Percentiles rank a stretch among this genome's conserved stretches.
These are phyloP conservation scores for Stenchaetothrips biformis DNA, from an alignment of 2,888 invertebrate genomes.

Conservation along the genomic window DNA sequence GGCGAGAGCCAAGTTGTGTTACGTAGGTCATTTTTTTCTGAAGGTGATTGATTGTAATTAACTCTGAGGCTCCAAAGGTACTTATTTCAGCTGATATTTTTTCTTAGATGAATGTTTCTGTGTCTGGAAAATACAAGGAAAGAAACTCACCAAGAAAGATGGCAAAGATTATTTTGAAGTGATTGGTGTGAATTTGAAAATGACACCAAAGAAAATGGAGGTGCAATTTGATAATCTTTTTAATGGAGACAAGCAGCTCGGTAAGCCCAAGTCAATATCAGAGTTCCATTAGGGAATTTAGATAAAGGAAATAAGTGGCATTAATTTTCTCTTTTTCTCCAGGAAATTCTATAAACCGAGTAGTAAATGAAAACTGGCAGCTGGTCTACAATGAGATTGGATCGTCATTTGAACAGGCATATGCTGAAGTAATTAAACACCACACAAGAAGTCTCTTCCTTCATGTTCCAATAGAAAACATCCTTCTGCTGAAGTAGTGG, in stretches of 20 bases:
- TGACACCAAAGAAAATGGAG: conserved; percentile 1
- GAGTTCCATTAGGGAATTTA: no score
- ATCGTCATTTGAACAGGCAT: not conserved
- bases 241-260: not conserved
- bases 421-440: not conserved
- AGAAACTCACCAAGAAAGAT: not conserved
- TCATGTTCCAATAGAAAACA: not conserved
- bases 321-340: not conserved
- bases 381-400: not conserved
- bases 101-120: not conserved
- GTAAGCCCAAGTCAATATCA: not conserved
- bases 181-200: not conserved
- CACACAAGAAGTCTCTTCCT: not conserved
- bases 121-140: not conserved
- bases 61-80: not conserved
- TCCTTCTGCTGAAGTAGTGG: not conserved
- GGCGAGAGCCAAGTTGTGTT: not conserved
- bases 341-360: not conserved
- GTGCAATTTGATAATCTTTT: not conserved
- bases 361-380: conserved; percentile 3
- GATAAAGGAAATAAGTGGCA: not conserved
- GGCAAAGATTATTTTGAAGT: not conserved
- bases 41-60: no score
- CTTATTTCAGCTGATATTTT: not conserved
- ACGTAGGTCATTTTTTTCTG: not conserved